These are phyloP conservation scores for Arge pagana DNA, from an alignment of 2,888 invertebrate species.

Conservation along the genomic window DNA sequence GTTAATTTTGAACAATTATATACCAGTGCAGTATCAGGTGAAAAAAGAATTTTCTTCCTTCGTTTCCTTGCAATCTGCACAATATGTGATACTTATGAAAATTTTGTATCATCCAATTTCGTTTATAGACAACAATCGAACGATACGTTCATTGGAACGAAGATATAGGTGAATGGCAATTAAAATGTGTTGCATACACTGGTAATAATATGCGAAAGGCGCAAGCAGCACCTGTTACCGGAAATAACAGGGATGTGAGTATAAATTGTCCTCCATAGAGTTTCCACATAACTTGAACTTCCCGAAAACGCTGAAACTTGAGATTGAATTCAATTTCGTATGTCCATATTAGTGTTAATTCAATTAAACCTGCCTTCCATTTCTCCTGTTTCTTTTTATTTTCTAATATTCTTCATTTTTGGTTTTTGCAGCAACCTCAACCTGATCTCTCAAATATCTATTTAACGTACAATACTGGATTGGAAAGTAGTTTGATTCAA, in stretches of 20 bases:
- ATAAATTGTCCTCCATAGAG: neutral
- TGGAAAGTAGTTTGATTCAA: constrained; percentile 60
- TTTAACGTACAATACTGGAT: constrained; percentile 65
- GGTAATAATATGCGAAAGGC: constrained; percentile 96
- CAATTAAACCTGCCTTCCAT: too few relatives aligned
- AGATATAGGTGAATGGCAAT: constrained; percentile 98
- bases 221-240: constrained; percentile 49
- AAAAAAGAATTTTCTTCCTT: constrained; percentile 29
- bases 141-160: constrained; percentile 96
- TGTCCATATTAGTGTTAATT: too few relatives aligned
- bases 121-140: constrained; percentile 78
- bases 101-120: constrained; percentile 16
- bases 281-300: too few relatives aligned
- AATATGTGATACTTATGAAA: neutral
- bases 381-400: too few relatives aligned
- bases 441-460: constrained; percentile 71
- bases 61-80: neutral
- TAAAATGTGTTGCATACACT: constrained; percentile 97
- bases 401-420: too few relatives aligned
- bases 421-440: constrained; percentile 62
- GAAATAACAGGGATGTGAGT: constrained; percentile 51
- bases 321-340: too few relatives aligned
- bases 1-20: constrained; percentile 88
- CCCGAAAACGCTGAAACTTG: too few relatives aligned
- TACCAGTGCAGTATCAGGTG: constrained; percentile 92